Evolutionary conservation across 1,140 invertebrate species (phyloP), one percentile per base, ranked within the genome.

Genomic region (Chironomus striatipennis): DNA sequence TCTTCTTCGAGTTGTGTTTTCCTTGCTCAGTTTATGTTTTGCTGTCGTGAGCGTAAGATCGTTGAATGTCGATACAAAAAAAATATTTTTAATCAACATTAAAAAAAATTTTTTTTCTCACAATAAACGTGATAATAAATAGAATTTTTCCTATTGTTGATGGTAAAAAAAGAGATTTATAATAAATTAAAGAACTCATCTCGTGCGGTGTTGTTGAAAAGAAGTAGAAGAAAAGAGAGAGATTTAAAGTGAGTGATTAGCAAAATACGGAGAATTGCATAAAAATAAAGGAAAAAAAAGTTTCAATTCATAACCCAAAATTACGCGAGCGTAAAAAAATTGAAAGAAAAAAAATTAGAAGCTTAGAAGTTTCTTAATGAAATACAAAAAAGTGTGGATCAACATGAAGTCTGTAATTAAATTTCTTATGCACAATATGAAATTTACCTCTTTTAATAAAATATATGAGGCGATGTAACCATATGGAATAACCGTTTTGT

Each of bases 11-110:
- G 18, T 18, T 70, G 9, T 15, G 65, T 21, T 70, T 70, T 70
- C 65, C 18, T 70, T 70, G 65, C 65, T 70, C 65, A 70, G 65
- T 70, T 70, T 18, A 70, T 17, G n/a, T 70, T 70, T 7, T 20
- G 65, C 17, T 70, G 9, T 70, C 65, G 65, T 20, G 65, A 20
- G 17, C 2, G 17, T 18, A 18, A 21, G 65, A 70, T 70, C 65
- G 65, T 21, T 21, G 65, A 20, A 12, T 57, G 47, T 57, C n/a
- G n/a, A 12, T 57, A 10, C 10, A 10, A 57, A n/a, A 57, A 57
- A 57, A 57, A 12, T 57, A 57, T 57, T 57, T 57, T 57, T 57
- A 34, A 34, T 34, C 24, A 34, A 34, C 24, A 34, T 5, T 1
- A 34, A 34, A 34, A 34, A 5, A 2, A 34, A 34, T 34, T 34